Evolutionary conservation across 2,888 invertebrate species (phyloP), one percentile per base, ranked within the genome.

Genomic region (Scaptomyza flava): DNA sequence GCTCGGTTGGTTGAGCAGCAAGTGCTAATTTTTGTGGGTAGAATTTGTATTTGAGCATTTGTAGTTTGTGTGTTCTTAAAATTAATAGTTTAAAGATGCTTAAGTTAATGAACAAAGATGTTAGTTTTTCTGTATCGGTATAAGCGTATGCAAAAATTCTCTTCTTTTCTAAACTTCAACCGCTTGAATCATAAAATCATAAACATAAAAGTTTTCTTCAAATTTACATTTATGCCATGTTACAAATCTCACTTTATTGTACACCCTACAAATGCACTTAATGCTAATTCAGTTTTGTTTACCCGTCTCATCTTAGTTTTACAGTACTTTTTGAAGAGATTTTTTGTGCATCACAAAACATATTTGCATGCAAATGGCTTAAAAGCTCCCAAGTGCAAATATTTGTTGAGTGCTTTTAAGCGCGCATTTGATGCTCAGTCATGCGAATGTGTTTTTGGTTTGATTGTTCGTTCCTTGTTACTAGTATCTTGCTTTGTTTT

Each of bases 331-430:
- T 17, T 14, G 3, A 12, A 3, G 41, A 33, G 43, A 50, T 20
- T 51, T 60, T 38, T 38, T 36, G 36, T 20, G 23, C 48, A 51
- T 38, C 23, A 3, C 43, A 27, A 43, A 64, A 14, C 20, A 52
- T 45, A 33, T 48, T 33, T 48, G 20, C 64, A 34, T 38, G 27
- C 45, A 52, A 53, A 48, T 30, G 57, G 68, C 61, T 72, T 51
- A 54, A 59, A 56, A 41, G 75, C 60, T 52, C 27, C 46, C 57
- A 63, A 58, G 27, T 46, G 70, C 47, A 60, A 70, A 63, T 63
- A 42, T 63, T 34, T 64, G 59, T 30, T 64, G 71, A 70, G 52
- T 60, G 72, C 64, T 64, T 65, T 71, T 58, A 36, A 33, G 58
- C 52, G 58, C 52, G 58, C 34, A 41, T 34, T 54, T 47, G 54